These are phyloP conservation scores for Spilogale gracilis DNA, from an alignment of 2,113 vertebrate genomes.

Conservation along the genomic window DNA sequence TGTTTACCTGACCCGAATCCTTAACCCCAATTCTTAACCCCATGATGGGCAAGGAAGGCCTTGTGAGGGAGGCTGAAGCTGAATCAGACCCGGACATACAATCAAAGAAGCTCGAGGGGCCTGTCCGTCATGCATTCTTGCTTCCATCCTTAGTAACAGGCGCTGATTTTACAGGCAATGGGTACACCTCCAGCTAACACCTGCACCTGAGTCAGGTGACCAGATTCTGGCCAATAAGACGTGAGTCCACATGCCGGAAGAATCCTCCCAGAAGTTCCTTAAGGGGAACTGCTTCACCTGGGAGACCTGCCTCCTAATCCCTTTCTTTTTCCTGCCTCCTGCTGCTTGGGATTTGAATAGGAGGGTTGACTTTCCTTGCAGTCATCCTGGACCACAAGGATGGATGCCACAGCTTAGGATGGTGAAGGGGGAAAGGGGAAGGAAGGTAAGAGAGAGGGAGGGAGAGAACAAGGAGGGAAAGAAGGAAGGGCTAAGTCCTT, in stretches of 20 bases:
- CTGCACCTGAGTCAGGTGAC: background rate
- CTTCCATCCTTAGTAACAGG: background rate
- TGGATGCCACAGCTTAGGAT: background rate
- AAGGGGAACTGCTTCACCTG: background rate
- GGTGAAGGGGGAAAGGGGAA: no score
- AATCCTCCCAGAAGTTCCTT: background rate
- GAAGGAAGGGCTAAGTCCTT: background rate
- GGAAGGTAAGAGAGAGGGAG: rapidly evolving
- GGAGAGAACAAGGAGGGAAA: rapidly evolving
- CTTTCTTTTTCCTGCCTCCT: background rate
- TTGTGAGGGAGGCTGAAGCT: background rate
- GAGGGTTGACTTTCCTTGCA: background rate
- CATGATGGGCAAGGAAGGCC: background rate
- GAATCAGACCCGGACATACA: background rate
- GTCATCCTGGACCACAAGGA: background rate
- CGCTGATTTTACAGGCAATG: background rate
- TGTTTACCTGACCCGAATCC: background rate
- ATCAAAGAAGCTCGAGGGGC: background rate
- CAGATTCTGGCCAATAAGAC: background rate
- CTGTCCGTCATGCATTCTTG: background rate
- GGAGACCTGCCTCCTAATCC: rapidly evolving
- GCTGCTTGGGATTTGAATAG: background rate
- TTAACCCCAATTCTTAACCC: background rate
- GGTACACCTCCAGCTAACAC: background rate
- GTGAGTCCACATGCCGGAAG: rapidly evolving